Percentiles rank a stretch among this genome's conserved stretches.
Conservation (phyloP, 2,797 vertebrate species). For the Sebastes hubbsi region DNA sequence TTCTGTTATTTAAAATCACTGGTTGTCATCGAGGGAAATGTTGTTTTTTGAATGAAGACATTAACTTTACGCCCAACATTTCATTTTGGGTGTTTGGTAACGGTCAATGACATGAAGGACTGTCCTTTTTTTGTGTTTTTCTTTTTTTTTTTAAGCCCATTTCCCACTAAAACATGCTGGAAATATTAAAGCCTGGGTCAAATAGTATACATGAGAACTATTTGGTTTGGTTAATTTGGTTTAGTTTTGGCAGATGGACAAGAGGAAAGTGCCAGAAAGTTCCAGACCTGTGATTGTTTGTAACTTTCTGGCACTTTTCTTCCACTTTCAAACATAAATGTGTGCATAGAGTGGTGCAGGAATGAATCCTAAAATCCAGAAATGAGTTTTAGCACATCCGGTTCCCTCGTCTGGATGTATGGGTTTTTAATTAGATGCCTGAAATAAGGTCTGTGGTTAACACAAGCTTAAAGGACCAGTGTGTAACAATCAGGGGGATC, state of each 20-base stretch:
- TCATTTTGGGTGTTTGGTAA: conserved; percentile 2
- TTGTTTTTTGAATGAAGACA: conserved; percentile 3
- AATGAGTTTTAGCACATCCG: too few relatives aligned
- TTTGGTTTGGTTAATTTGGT: conserved; percentile 8
- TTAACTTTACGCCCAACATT: not conserved
- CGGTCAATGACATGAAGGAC: conserved; percentile 21
- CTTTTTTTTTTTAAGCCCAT: not conserved
- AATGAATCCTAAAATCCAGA: too few relatives aligned
- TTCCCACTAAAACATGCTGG: conserved; percentile 58
- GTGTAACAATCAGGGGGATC: too few relatives aligned
- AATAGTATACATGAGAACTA: conserved; percentile 21
- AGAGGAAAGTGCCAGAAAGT: conserved; percentile 19
- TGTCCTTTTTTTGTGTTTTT: not conserved
- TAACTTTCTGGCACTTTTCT: conserved; percentile 1
- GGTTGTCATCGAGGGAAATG: not conserved
- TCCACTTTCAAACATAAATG: not conserved
- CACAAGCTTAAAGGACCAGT: too few relatives aligned
- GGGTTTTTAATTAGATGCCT: too few relatives aligned
- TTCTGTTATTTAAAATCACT: conserved; percentile 12
- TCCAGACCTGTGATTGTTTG: not conserved
- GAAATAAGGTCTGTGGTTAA: too few relatives aligned
- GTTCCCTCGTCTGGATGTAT: too few relatives aligned
- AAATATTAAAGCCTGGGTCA: conserved; percentile 58
- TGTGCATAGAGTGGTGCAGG: not conserved
- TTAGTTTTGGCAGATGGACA: not conserved